phyloP scores from a whole-genome alignment of 2,888 invertebrate genomes.

The Trichopria drosophilae region DNA sequence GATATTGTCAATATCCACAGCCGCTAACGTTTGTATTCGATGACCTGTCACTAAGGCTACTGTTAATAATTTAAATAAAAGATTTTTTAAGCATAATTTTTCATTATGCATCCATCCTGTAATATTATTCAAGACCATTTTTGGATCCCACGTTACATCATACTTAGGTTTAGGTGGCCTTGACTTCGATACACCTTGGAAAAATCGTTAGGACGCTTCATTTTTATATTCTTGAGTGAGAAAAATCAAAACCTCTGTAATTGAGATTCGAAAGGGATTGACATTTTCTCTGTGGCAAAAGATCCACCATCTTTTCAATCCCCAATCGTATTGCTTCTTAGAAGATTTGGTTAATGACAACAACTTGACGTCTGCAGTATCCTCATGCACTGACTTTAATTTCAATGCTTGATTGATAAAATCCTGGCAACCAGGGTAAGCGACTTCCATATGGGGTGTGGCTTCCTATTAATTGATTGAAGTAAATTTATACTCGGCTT shows the following conservation, averaged over 20 bases:
- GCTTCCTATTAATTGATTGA: no score
- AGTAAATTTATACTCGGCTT: no score
- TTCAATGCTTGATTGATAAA: slow-evolving; percentile 24
- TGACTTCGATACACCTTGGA: slow-evolving; percentile 33
- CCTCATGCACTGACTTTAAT: slow-evolving; percentile 8
- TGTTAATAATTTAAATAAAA: slow-evolving; percentile 26
- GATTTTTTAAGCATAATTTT: no score
- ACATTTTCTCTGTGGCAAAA: slow-evolving; percentile 11
- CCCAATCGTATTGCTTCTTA: slow-evolving; percentile 18
- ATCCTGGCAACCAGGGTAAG: slow-evolving; percentile 29
- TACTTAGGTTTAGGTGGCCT: slow-evolving; percentile 33
- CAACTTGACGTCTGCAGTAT: slow-evolving; percentile 24
- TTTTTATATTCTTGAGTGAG: slow-evolving; percentile 9
- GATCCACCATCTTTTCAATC: slow-evolving; percentile 24
- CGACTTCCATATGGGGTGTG: no score
- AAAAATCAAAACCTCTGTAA: slow-evolving; percentile 9
- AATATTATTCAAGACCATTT: slow-evolving; percentile 33
- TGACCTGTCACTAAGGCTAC: slow-evolving; percentile 31
- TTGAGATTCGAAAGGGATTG: slow-evolving; percentile 7
- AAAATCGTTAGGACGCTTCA: slow-evolving; percentile 23
- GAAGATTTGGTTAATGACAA: slow-evolving; percentile 19
- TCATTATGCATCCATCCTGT: background rate
- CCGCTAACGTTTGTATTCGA: slow-evolving; percentile 27
- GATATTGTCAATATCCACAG: slow-evolving; percentile 27
- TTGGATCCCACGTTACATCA: no score